Conservation (phyloP, 1,140 invertebrate genomes). For the Diachasma alloeum region DNA sequence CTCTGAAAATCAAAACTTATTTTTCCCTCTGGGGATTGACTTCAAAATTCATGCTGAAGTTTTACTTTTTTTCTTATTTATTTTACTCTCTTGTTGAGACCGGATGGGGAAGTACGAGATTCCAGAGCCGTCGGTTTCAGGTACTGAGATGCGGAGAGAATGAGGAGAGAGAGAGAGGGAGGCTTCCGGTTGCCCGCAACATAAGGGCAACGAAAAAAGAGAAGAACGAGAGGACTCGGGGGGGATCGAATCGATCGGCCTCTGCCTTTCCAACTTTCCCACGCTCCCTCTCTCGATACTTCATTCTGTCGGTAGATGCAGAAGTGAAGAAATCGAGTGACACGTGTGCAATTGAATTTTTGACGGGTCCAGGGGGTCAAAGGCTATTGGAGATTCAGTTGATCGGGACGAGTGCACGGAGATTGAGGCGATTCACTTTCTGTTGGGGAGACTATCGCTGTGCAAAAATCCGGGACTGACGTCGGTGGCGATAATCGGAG, state of each 20-base stretch:
- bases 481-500: background rate
- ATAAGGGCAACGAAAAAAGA: constrained; percentile 2
- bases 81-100: background rate
- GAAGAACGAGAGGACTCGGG: background rate
- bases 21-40: too few species aligned
- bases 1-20: too few species aligned
- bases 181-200: constrained; percentile 37
- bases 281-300: constrained; percentile 32
- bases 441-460: background rate
- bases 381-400: background rate
- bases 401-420: background rate
- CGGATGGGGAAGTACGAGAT: constrained; percentile 51
- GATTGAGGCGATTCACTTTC: background rate
- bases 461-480: background rate
- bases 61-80: background rate
- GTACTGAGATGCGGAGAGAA: background rate
- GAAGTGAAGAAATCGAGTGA: background rate
- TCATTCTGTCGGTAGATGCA: background rate
- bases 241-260: constrained; percentile 32
- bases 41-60: background rate
- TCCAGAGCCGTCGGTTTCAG: constrained; percentile 43
- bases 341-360: constrained; percentile 12
- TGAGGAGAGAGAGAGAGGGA: constrained; percentile 32
- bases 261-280: constrained; percentile 36
- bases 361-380: background rate